Evolutionary conservation across 2,888 invertebrate species (phyloP).

Genomic region (Caenorhabditis doughertyi): DNA sequence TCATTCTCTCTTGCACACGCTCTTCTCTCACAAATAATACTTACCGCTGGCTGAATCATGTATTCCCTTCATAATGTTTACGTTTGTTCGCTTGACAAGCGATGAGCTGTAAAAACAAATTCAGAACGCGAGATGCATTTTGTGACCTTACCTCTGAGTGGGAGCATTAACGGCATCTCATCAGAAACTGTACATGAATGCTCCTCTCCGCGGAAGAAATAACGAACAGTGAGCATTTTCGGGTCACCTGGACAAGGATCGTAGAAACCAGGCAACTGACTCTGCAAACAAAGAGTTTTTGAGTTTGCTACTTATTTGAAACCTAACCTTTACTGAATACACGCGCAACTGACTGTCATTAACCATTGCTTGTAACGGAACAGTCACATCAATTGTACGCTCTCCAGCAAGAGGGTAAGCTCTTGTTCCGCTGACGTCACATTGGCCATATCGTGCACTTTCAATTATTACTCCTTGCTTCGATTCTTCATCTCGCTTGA

Average conservation of each 20-base stretch:
- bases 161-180: conserved; percentile 89
- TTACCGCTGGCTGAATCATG: conserved; percentile 34
- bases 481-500: conserved; percentile 89
- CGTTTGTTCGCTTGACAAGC: conserved; percentile 44
- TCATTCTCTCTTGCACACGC: neutral
- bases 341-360: conserved; percentile 90
- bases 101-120: conserved; percentile 49
- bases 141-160: conserved; percentile 87
- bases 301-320: neutral
- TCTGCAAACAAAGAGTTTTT: conserved; percentile 86
- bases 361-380: conserved; percentile 94
- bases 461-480: conserved; percentile 91
- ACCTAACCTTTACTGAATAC: conserved; percentile 75
- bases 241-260: conserved; percentile 94
- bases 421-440: conserved; percentile 65
- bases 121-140: too few relatives aligned
- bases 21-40: neutral
- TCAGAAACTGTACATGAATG: conserved; percentile 91
- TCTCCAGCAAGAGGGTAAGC: conserved; percentile 80
- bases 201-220: conserved; percentile 90
- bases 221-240: conserved; percentile 91
- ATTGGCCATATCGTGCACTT: conserved; percentile 86
- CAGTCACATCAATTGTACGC: conserved; percentile 89
- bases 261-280: conserved; percentile 95
- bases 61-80: conserved; percentile 33